Base-by-base conservation (phyloP, 2,113 vertebrate species). In the Bos indicus region DNA sequence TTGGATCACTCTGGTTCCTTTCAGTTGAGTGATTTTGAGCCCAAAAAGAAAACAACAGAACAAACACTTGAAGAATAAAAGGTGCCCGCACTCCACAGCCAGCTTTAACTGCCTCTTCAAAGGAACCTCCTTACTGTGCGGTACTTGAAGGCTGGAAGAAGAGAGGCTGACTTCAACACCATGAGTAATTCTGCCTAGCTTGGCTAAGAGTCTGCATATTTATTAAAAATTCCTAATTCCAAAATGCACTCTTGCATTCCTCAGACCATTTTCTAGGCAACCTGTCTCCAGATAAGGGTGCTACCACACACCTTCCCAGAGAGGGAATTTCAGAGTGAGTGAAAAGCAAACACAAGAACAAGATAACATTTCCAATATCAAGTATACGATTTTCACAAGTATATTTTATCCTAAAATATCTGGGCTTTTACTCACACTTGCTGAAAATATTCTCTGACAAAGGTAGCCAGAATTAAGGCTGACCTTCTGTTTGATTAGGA, bases 71-170 rank as follows among this genome's bases (percentile, higher is more conserved):
- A 56, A 96, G 91, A 88, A 17, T 23, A 97, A 96, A 91, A 93
- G 88, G 51, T 40, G 40, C 77, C 67, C 43, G 15, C 33, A 81
- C 59, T 81, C 81, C 46, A 83, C 77, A 93, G 85, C 36, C 67
- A 62, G 71, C 74, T 97, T 92, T 83, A 81, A 80, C 92, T 48
- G 43, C 74, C 95, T 96, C 94, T 98, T 97, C 60, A 96, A 80
- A 85, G 83, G 43, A 57, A 60, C 87, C 64, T 54, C 83, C 84
- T 88, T 78, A 54, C 74, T 28, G 30, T 30, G 54, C 1, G 33
- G 67, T 80, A 57, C 77, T 94, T 83, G 48, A 93, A 88, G 71
- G 16, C 89, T 33, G 40, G 28, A 59, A 92, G n/a, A 28, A 82
- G 21, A 92, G 28, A 62, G 54, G 46, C 15, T 54, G 46, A 43